Evolutionary conservation across 23 tunicate genomes (phyloP).

Genomic region (Oikopleura dioica): DNA sequence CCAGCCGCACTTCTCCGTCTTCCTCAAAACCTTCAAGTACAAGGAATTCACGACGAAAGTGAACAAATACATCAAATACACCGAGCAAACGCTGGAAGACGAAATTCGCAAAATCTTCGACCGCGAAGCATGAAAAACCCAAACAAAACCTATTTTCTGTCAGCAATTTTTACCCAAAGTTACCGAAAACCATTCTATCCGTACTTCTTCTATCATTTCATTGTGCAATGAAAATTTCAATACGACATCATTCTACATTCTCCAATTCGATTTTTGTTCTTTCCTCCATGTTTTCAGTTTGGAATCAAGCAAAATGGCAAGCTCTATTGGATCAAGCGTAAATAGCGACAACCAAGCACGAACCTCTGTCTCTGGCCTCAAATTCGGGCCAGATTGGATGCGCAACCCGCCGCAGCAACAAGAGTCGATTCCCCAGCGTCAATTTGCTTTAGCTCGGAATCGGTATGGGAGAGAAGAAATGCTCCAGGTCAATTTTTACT

Average conservation of each 20-base stretch:
- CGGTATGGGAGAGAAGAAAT: constrained; percentile 4
- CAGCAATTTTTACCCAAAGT: not conserved
- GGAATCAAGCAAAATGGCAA: not conserved
- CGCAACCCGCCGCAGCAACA: not conserved
- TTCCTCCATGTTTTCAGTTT: not conserved
- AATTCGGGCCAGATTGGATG: constrained; percentile 11
- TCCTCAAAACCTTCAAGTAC: constrained; percentile 32
- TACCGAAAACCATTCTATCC: no score
- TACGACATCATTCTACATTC: not conserved
- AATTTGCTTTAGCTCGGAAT: not conserved
- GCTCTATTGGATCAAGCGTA: not conserved
- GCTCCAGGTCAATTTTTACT: no score
- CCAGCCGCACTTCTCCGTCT: constrained; percentile 17
- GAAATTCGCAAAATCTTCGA: constrained; percentile 37
- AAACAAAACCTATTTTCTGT: not conserved
- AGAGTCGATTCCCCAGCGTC: constrained; percentile 10
- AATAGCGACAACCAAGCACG: not conserved
- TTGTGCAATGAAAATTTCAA: not conserved
- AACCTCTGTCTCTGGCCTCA: not conserved
- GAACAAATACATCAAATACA: constrained; percentile 63
- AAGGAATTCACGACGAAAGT: constrained; percentile 83
- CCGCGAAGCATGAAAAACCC: constrained; percentile 12
- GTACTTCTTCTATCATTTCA: not conserved
- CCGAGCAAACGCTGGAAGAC: constrained; percentile 45
- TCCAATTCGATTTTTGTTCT: not conserved